These are phyloP conservation scores for Pheosia tremula DNA, from an alignment of 2,888 invertebrate genomes.

Conservation along the genomic window DNA sequence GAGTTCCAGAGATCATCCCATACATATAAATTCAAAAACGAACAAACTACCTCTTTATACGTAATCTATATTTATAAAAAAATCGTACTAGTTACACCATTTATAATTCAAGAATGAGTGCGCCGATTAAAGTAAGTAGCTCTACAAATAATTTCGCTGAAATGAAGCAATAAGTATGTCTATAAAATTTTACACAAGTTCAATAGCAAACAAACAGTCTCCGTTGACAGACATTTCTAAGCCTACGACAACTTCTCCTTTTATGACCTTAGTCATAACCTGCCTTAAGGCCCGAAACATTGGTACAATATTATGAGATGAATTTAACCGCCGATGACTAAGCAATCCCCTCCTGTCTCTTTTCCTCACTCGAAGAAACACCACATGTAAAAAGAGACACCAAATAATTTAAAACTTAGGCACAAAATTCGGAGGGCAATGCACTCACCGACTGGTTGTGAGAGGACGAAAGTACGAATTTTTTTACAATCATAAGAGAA, in stretches of 20 bases:
- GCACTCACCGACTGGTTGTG: slow-evolving; percentile 77
- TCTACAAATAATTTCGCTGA: too few species aligned
- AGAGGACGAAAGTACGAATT: slow-evolving; percentile 82
- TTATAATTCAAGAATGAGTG: too few species aligned
- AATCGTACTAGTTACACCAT: too few species aligned
- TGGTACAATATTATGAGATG: slow-evolving; percentile 68
- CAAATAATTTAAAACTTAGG: slow-evolving; percentile 73
- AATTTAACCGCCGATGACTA: slow-evolving; percentile 66
- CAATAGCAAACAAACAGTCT: neutral
- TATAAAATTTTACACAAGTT: too few species aligned
- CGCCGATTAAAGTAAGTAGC: too few species aligned
- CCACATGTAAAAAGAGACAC: slow-evolving; percentile 56
- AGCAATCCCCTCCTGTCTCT: slow-evolving; percentile 54
- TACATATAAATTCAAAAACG: too few species aligned
- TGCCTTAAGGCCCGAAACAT: slow-evolving; percentile 77
- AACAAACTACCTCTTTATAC: too few species aligned
- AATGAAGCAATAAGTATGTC: too few species aligned
- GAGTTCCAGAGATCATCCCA: too few species aligned
- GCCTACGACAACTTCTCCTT: slow-evolving; percentile 61
- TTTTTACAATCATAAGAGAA: slow-evolving; percentile 72
- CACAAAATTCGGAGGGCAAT: slow-evolving; percentile 73
- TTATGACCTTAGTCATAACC: slow-evolving; percentile 75
- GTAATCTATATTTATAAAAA: too few species aligned
- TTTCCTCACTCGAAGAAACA: slow-evolving; percentile 43
- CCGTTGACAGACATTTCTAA: slow-evolving; percentile 45